Base-by-base conservation (phyloP, 2,113 vertebrate species). In the Dasypus novemcinctus region DNA sequence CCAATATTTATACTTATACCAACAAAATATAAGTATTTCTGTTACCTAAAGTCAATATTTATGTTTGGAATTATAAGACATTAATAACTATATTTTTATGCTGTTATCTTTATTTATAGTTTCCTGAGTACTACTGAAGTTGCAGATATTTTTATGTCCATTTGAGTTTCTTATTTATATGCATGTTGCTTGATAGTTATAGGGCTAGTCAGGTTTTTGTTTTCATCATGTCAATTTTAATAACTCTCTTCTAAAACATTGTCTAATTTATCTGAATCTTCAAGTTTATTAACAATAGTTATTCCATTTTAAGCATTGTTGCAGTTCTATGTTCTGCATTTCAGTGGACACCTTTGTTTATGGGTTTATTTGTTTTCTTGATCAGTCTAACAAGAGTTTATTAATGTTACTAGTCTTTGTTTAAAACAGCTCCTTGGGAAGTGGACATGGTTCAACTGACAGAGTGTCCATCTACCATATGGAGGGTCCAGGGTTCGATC, bases 91-190 rank as follows among this genome's bases (percentile, higher is more conserved):
- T 81, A 15, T 23, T 76, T 46, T 29, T 57, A 57, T 57, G 2
- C 5, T 57, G 54, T 82, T 71, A 8, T 71, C 74, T 52, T 87
- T 43, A 69, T 63, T 87, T 93, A n/a, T 20, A 41, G 92, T 86
- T 91, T 79, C 14, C 7, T 94, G 20, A 90, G 71, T 78, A 93
- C 27, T 31, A 71, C 5, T 92, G 82, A 84, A 78, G 54, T 92
- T 66, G 2, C 0, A 57, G 12, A 15, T 71, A 92, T 64, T 78
- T 27, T 38, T 36, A 46, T 66, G 17, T 83, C 11, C 3, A 1
- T 86, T 63, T 79, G 49, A 33, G 2, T 59, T 78, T 76, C 8
- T 69, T 72, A 17, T 41, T 92, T 12, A 59, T 15, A 61, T 52
- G 75, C 17, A 36, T 61, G 43, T 46, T 46, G 68, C 43, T 81